Base-by-base conservation (phyloP, 1,140 invertebrate genomes). In the Saxidomus purpurata region DNA sequence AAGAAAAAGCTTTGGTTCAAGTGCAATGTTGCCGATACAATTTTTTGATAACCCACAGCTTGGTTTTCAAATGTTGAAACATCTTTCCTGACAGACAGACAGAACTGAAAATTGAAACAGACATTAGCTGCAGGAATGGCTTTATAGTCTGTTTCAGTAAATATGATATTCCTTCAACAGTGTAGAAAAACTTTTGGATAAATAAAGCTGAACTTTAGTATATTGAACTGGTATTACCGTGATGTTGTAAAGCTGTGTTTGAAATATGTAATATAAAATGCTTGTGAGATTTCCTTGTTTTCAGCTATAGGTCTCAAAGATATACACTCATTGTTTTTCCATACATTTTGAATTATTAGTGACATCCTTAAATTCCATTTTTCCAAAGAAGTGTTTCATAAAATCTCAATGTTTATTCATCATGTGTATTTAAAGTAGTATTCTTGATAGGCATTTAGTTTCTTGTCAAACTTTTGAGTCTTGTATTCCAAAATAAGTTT, bases 1-100 rank as follows among this genome's bases (percentile, higher is more conserved):
- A 38, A 9, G n/a, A 67, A 6, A 4, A 38, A 17, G 34, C 34
- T 71, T 40, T 15, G 13, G n/a, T 71, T 71, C 15, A 40, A 36
- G 67, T 71, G 67, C 67, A 71, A 71, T 71, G 67, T 38, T 71
- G 67, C 22, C 28, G 59, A 63, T 28, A 63, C n/a, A 55, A 34
- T 67, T 67, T 8, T 67, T 67, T 67, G n/a, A 9, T 19, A 22
- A 55, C 59, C 59, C 59, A 63, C 59, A 63, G 59, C 59, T 63
- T 28, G 59, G 59, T 63, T 63, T 63, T 25, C n/a, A 55, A 55
- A 22, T 55, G 52, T n/a, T 11, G 9, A 55, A 19, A 22, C 19
- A 19, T 55, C 52, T 19, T 55, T 55, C 22, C 22, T 55, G 43
- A 43, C 43, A 55, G 52, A 55, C 43, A 55, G 52, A 55, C 52